A percentile compares a stretch with the other conserved stretches of the same genome.
Conservation (phyloP, 2,888 invertebrate genomes). For the Ganaspis brasiliensis region DNA sequence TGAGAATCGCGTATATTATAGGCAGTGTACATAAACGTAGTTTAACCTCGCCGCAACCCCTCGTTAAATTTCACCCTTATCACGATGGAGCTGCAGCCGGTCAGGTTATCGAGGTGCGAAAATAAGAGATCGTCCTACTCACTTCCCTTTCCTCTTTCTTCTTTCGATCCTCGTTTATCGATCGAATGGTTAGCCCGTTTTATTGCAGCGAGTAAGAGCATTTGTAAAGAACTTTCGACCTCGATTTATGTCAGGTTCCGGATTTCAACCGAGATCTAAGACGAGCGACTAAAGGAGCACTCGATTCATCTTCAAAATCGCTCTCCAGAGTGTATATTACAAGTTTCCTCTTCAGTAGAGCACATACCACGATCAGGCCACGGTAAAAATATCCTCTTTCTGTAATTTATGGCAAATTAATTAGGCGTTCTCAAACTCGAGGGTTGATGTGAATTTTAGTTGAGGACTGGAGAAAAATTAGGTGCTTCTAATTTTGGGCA, state of each 20-base stretch:
- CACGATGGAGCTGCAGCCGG: constrained; percentile 64
- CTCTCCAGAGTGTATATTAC: neutral
- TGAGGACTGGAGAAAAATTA: too few relatives aligned
- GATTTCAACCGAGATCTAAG: constrained; percentile 32
- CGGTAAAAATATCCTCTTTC: neutral
- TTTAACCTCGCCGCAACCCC: constrained; percentile 69
- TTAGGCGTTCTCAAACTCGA: too few relatives aligned
- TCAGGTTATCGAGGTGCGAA: constrained; percentile 63
- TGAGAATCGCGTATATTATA: constrained; percentile 36
- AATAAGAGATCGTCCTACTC: constrained; percentile 59
- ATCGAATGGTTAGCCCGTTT: constrained; percentile 40
- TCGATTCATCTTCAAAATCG: constrained; percentile 25
- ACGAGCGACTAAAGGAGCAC: constrained; percentile 15
- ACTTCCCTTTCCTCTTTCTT: constrained; percentile 47
- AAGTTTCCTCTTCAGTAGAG: neutral
- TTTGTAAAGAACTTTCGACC: constrained; percentile 41
- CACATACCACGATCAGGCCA: neutral
- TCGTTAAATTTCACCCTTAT: constrained; percentile 77
- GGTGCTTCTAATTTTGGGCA: too few relatives aligned
- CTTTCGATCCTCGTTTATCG: constrained; percentile 43
- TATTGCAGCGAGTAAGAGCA: constrained; percentile 20
- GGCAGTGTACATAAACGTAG: constrained; percentile 63
- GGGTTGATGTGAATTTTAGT: too few relatives aligned
- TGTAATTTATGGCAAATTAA: too few relatives aligned
- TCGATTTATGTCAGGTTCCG: constrained; percentile 27